Base-by-base conservation (phyloP, 2,797 vertebrate genomes). In the Sternarchorhynchus goeldii region DNA sequence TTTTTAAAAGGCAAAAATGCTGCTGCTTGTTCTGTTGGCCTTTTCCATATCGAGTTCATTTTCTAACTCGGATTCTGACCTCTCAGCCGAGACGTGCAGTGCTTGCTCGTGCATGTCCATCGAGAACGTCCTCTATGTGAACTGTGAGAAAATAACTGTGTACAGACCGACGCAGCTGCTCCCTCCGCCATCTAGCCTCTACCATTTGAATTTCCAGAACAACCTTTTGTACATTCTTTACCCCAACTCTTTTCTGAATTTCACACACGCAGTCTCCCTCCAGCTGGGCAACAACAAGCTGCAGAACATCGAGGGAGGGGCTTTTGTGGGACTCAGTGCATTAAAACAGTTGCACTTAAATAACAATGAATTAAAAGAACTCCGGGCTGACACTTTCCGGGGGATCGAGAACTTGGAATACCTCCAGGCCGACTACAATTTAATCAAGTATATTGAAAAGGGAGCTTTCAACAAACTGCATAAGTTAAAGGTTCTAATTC, bases 391-490 rank as follows among this genome's bases (percentile, higher is more conserved):
- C 94, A 98, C 97, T 89, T 99, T 99, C 88, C 92, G 94, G 88
- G 97, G 98, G 83, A 97, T 99, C 83, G 98, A 99, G 90, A 99
- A 97, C 93, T 93, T 99, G 96, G 98, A 99, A 91, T 99, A 99
- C 91, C 96, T 99, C 89, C 98, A 99, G 92, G 97, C 97, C 81
- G 98, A 99, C 94, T 99, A 99, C 93, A 99, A 99, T 93, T 93
- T 99, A 93, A 98, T 99, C 87, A 97, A 96, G 92, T 96, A 95
- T 93, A 97, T 99, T 83, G 98, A 99, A 91, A 95, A 96, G 64
- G 98, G 97, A 91, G 95, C 97, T 81, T 99, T 99, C 92, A 99
- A 99, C 92, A 99, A 98, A 93, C 94, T 99, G 85, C 96, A 99
- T 90, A 97, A 93, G 90, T 91, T 99, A 55, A 99, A 99, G 94